These are phyloP conservation scores for Spicauda simplicius DNA, from an alignment of 2,888 invertebrate species.

Conservation along the genomic window DNA sequence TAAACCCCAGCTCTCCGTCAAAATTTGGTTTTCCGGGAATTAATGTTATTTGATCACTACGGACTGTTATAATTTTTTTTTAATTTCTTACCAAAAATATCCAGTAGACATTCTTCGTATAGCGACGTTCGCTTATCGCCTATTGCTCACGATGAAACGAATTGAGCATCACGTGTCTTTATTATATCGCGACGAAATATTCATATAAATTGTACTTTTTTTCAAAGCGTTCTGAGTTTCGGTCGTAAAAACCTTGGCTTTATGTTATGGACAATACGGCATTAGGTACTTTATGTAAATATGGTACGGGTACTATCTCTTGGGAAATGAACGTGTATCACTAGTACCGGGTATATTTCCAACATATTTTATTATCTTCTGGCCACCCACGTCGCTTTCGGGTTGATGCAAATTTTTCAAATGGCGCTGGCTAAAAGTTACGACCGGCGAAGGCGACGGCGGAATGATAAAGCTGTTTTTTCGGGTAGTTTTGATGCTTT, in stretches of 20 bases:
- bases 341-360: constrained; percentile 48
- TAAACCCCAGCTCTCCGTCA: no score
- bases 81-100: no score
- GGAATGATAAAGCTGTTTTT: constrained; percentile 4
- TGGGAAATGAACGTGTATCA: constrained; percentile 65
- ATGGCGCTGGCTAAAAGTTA: constrained; percentile 11
- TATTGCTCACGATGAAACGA: not conserved
- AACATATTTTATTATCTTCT: constrained; percentile 53
- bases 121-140: not conserved
- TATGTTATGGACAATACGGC: constrained; percentile 64
- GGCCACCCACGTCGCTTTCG: constrained; percentile 39
- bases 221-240: constrained; percentile 37
- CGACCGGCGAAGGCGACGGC: not conserved
- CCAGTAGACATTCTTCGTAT: no score
- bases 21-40: no score
- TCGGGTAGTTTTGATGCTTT: not conserved
- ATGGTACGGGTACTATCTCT: constrained; percentile 56
- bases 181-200: constrained; percentile 27
- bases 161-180: not conserved
- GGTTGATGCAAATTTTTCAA: constrained; percentile 34
- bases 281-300: constrained; percentile 74
- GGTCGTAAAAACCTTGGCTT: constrained; percentile 61
- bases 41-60: no score
- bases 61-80: no score
- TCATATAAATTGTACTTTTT: constrained; percentile 34